A percentile compares a stretch with the other conserved stretches of the same genome.
Evolutionary conservation across 1,140 invertebrate species (phyloP).

Genomic region (Scaptomyza montana): DNA sequence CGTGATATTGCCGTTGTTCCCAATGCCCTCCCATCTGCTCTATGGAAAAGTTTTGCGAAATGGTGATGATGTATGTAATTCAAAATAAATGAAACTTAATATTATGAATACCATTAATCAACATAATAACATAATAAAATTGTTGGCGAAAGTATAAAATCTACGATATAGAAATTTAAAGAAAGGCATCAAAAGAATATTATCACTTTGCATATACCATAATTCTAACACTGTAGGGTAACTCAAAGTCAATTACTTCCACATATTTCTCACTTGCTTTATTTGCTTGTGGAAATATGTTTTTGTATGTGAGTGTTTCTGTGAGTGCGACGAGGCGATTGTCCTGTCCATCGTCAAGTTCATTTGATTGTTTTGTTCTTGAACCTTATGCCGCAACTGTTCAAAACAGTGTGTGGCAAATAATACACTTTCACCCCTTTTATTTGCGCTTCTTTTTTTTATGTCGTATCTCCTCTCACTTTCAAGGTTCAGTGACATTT

Average conservation of each 20-base stretch:
- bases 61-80: not conserved
- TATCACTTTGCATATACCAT: no score
- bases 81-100: not conserved
- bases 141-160: no score
- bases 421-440: conserved; percentile 52
- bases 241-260: no score
- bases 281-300: conserved; percentile 24
- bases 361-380: conserved; percentile 66
- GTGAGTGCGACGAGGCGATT: conserved; percentile 56
- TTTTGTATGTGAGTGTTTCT: conserved; percentile 8
- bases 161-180: no score
- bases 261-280: conserved; percentile 6
- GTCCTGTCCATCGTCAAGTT: conserved; percentile 76
- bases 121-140: no score
- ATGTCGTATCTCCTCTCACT: conserved; percentile 33
- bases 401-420: conserved; percentile 59
- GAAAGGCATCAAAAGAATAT: no score
- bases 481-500: conserved; percentile 77
- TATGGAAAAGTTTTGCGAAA: no score
- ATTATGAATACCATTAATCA: no score
- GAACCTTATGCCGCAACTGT: conserved; percentile 66
- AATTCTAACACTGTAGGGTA: not conserved
- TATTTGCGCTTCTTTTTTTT: conserved; percentile 2
- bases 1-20: conserved; percentile 51
- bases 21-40: not conserved